A percentile compares a stretch with the other conserved stretches of the same genome.
Conservation (phyloP, 2,888 invertebrate genomes). For the Augiades crinisus region DNA sequence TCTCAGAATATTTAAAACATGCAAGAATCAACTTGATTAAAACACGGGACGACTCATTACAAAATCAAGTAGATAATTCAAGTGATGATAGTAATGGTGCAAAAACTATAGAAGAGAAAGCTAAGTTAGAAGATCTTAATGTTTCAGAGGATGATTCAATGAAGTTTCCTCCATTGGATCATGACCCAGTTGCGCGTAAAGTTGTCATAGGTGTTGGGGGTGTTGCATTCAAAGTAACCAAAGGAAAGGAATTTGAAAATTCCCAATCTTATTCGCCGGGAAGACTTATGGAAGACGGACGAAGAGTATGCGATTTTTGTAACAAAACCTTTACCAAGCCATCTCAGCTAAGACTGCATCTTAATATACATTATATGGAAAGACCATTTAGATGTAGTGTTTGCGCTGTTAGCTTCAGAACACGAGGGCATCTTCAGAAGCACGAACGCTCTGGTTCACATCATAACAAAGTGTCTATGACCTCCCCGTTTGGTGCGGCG, state of each 20-base stretch:
- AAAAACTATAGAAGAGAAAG: conserved; percentile 55
- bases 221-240: conserved; percentile 80
- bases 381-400: conserved; percentile 95
- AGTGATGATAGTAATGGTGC: conserved; percentile 50
- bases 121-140: conserved; percentile 49
- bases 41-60: conserved; percentile 56
- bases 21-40: conserved; percentile 73
- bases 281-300: conserved; percentile 86
- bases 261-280: conserved; percentile 70
- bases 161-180: conserved; percentile 60
- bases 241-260: conserved; percentile 74
- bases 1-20: conserved; percentile 84
- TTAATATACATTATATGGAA: conserved; percentile 98
- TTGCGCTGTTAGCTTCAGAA: conserved; percentile 94
- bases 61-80: conserved; percentile 53
- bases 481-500: conserved; percentile 91
- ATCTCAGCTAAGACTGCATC: conserved; percentile 93
- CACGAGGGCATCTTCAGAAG: conserved; percentile 95
- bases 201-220: conserved; percentile 85
- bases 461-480: conserved; percentile 95
- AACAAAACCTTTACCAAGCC: conserved; percentile 95
- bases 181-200: conserved; percentile 77
- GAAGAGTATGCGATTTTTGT: conserved; percentile 92
- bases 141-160: conserved; percentile 55
- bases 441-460: conserved; percentile 96